Percentiles rank a stretch among this genome's conserved stretches.
These are phyloP conservation scores for Crocuta crocuta DNA, from an alignment of 2,113 vertebrate genomes.

Conservation along the genomic window DNA sequence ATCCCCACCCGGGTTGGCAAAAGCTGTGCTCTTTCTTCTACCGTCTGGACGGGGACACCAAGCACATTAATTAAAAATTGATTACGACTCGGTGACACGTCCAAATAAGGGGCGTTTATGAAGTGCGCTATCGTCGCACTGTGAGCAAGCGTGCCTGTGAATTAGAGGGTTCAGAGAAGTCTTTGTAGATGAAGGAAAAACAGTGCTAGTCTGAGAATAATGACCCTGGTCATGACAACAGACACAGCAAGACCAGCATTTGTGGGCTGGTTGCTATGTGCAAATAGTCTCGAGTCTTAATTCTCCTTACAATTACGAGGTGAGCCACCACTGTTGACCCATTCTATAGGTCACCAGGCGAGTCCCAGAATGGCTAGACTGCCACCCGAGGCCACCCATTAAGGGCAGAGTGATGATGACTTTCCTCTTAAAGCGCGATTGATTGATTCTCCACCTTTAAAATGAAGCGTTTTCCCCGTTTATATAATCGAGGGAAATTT, in stretches of 20 bases:
- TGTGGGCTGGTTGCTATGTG: fast-evolving
- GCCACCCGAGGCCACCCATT: fast-evolving
- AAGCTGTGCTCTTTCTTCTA: fast-evolving
- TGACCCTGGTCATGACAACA: fast-evolving
- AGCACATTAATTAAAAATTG: neutral
- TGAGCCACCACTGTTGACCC: fast-evolving
- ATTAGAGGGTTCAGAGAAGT: neutral
- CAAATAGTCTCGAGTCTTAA: neutral
- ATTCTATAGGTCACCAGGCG: neutral
- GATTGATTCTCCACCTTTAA: neutral
- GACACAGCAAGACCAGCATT: neutral
- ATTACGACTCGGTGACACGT: too few relatives aligned
- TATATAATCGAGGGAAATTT: neutral
- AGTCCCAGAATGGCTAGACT: neutral
- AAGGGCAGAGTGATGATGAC: fast-evolving
- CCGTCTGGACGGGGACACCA: fast-evolving
- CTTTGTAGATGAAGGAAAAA: neutral
- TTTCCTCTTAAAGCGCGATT: neutral
- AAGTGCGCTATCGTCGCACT: fast-evolving
- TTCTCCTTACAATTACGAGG: fast-evolving
- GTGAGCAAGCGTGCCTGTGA: neutral
- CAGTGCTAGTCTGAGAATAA: neutral
- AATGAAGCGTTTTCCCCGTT: neutral
- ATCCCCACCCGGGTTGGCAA: fast-evolving
- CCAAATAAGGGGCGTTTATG: neutral